A percentile compares a stretch with the other conserved stretches of the same genome.
These are phyloP conservation scores for Apis laboriosa DNA, from an alignment of 1,140 invertebrate genomes.

Conservation along the genomic window DNA sequence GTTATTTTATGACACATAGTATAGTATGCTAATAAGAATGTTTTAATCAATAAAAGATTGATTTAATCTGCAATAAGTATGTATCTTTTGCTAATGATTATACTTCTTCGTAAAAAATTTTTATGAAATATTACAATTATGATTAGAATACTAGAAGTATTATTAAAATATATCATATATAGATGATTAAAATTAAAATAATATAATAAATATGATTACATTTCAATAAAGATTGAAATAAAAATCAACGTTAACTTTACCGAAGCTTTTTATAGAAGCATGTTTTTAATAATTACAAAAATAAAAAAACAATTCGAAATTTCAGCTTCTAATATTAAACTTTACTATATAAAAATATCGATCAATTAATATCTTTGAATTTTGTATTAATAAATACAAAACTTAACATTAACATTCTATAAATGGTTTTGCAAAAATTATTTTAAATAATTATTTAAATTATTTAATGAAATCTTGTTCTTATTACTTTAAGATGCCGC, in stretches of 20 bases:
- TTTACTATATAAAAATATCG: not conserved
- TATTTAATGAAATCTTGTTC: not conserved
- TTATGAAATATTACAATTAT: not conserved
- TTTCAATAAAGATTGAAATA: no score
- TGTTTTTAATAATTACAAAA: no score
- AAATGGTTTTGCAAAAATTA: not conserved
- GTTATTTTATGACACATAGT: not conserved
- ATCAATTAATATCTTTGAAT: no score
- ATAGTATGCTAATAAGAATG: not conserved
- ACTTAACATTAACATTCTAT: not conserved
- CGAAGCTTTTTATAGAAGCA: no score
- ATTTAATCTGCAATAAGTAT: not conserved
- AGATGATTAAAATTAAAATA: no score
- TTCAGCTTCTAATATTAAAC: not conserved
- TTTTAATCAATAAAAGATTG: not conserved
- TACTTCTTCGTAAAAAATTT: not conserved
- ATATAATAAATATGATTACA: no score
- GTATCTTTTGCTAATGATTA: no score
- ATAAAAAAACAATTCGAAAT: not conserved
- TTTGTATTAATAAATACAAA: no score
- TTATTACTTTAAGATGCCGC: conserved; percentile 71
- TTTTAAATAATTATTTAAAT: not conserved
- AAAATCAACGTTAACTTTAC: no score
- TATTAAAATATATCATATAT: no score
- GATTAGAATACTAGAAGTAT: no score